Base-by-base conservation (phyloP, 53 echinoderm and acorn worm genomes). In the Echinarachnius parma region DNA sequence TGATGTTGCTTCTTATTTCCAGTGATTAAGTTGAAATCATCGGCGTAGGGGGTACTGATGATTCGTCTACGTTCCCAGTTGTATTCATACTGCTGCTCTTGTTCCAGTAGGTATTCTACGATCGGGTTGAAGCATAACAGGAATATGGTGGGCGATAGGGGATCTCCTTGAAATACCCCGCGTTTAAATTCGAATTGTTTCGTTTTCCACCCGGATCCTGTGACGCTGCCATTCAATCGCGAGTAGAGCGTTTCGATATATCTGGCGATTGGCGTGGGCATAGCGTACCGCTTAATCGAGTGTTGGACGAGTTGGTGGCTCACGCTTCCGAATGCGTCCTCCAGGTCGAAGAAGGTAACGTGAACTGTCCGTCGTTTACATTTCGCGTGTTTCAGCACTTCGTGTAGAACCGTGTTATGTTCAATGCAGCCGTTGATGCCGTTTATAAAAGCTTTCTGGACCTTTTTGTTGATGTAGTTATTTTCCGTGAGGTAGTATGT, bases 251-350 rank as follows among this genome's bases (percentile, higher is more conserved):
- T 28, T 60, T 20, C 33, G 5, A 60, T 60, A 18, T 60, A 23
- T 15, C 9, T 60, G 24, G 30, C 29, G 13, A 60, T 18, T 20
- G 33, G 29, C 29, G 28, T 8, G 13, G 60, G 60, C 15, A 60
- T n/a, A 5, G 29, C 33, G 33, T 60, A 30, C 4, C 60, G 60
- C 33, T 60, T 20, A 5, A 26, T 30, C 5, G 60, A 30, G 4
- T 20, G 20, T 30, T 23, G 60, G 23, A 60, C 20, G 4, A 60
- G 60, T 15, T 60, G 30, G 60, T 60, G 60, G 29, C 33, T 32
- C 4, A 60, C 60, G 33, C 30, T 30, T 60, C 60, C 60, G 18
- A 60, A 60, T 11, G 60, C 60, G 60, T 60, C 60, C 13, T 9
- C 60, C 13, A 60, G 18, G 20, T 60, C 60, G 26, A 30, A n/a